These are phyloP conservation scores for Eledone cirrhosa DNA, from an alignment of 2,888 invertebrate genomes.

Conservation along the genomic window DNA sequence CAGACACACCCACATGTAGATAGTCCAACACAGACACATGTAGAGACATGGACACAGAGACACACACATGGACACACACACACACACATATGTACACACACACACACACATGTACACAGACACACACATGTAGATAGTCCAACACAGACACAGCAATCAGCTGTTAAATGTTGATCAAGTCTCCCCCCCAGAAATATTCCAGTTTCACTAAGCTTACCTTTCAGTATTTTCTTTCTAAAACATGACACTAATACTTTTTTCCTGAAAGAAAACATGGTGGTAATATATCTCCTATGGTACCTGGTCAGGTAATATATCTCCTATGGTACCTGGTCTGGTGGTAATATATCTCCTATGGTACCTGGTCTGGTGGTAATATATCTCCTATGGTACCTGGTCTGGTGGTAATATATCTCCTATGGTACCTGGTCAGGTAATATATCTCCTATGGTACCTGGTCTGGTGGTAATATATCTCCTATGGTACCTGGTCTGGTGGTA, in stretches of 20 bases:
- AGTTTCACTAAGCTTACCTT: neutral
- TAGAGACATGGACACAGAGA: too few relatives aligned
- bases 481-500: neutral
- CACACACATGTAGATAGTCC: too few relatives aligned
- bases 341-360: neutral
- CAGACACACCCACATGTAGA: too few relatives aligned
- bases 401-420: neutral
- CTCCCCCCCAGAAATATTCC: too few relatives aligned
- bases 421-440: neutral
- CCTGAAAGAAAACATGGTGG: conserved; percentile 9
- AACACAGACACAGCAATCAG: too few relatives aligned
- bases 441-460: neutral
- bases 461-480: neutral
- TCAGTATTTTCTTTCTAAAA: conserved; percentile 7
- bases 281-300: neutral
- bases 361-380: neutral
- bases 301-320: neutral
- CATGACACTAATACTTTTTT: conserved; percentile 6
- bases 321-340: neutral
- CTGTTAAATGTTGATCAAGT: too few relatives aligned
- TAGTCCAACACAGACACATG: too few relatives aligned
- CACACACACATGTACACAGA: too few relatives aligned
- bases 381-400: neutral
- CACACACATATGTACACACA: too few relatives aligned
- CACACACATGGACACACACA: too few relatives aligned